phyloP scores from a whole-genome alignment of 2,797 vertebrate genomes.

The Pogoniulus pusillus region DNA sequence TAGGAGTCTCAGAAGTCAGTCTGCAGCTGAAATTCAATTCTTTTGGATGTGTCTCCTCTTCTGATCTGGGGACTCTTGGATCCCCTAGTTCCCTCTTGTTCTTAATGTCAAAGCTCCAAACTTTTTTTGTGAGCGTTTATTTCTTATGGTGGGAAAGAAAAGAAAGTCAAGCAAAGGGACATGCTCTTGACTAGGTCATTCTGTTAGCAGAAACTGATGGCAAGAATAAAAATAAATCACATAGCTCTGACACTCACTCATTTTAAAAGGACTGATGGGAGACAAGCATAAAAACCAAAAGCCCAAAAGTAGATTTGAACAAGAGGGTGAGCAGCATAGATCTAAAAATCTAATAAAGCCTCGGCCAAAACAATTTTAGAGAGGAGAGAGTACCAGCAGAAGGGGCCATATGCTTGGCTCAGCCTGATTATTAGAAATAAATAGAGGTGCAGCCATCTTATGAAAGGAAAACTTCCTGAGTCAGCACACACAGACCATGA shows the following conservation, averaged over 20 bases:
- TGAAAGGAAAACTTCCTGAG: constrained; percentile 9
- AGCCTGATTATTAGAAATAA: constrained; percentile 64
- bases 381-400: constrained; percentile 14
- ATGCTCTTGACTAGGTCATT: constrained; percentile 69
- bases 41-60: neutral
- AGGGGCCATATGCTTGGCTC: constrained; percentile 3
- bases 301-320: constrained; percentile 69
- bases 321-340: constrained; percentile 60
- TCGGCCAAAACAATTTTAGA: constrained; percentile 65
- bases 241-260: constrained; percentile 65
- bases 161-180: constrained; percentile 53
- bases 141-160: constrained; percentile 26
- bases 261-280: constrained; percentile 71
- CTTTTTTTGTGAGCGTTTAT: constrained; percentile 50
- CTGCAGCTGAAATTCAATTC: neutral
- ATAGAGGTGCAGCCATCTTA: constrained; percentile 51
- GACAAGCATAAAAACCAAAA: constrained; percentile 76
- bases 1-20: neutral
- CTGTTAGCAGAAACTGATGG: constrained; percentile 75
- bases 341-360: constrained; percentile 66
- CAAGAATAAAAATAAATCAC: constrained; percentile 79
- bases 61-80: constrained; percentile 1
- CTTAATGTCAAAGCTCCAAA: constrained; percentile 6
- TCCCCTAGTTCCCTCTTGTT: neutral
- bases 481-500: neutral